Evolutionary conservation across 2,113 vertebrate genomes (phyloP).

Genomic region (Terrapene triunguis): DNA sequence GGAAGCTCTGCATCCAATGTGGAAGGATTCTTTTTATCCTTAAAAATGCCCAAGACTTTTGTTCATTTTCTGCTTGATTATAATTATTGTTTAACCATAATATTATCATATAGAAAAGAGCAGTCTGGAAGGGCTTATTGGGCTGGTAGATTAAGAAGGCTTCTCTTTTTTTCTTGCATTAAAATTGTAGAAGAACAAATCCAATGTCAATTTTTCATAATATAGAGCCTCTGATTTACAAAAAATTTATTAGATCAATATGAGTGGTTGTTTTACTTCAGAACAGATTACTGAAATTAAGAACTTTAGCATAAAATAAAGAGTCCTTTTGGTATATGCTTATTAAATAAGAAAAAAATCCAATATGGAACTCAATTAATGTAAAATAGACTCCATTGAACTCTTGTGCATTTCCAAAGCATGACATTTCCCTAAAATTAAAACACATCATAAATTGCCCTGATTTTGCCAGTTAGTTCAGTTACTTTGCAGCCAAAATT

Average conservation of each 20-base stretch:
- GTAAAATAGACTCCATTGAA: constrained; percentile 40
- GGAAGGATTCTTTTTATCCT: neutral
- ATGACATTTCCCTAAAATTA: constrained; percentile 55
- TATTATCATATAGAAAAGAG: neutral
- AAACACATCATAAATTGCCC: constrained; percentile 55
- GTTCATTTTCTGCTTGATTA: neutral
- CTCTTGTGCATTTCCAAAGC: constrained; percentile 35
- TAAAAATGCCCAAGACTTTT: neutral
- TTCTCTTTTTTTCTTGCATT: constrained; percentile 18
- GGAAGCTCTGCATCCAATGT: neutral
- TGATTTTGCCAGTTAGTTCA: constrained; percentile 51
- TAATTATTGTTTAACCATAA: constrained; percentile 26
- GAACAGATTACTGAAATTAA: constrained; percentile 43
- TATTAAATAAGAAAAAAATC: constrained; percentile 55
- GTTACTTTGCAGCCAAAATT: constrained; percentile 51
- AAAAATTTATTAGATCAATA: constrained; percentile 17
- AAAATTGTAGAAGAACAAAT: constrained; percentile 47
- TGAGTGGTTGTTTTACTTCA: constrained; percentile 31
- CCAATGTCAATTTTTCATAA: constrained; percentile 63
- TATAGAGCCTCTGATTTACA: constrained; percentile 53
- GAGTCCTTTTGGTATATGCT: constrained; percentile 52
- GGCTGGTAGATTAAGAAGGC: constrained; percentile 44
- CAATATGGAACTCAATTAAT: constrained; percentile 56
- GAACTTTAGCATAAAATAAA: constrained; percentile 50
- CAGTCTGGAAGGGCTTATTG: constrained; percentile 33